Evolutionary conservation across 1,140 invertebrate species (phyloP).

Genomic region (Agrypnia vestita): DNA sequence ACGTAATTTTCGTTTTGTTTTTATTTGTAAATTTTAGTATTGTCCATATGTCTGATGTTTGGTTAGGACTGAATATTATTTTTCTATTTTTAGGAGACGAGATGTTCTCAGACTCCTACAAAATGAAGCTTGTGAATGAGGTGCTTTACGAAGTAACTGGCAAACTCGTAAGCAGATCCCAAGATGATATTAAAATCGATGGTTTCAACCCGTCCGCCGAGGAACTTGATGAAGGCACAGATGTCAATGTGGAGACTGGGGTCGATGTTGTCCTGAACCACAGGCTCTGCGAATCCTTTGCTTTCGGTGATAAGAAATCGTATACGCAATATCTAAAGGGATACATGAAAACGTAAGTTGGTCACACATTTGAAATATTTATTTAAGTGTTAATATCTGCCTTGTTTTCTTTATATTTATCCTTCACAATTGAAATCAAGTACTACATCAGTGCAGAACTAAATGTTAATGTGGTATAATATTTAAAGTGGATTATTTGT

Average conservation of each 20-base stretch:
- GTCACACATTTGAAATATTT: neutral
- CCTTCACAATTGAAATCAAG: no score
- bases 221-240: conserved; percentile 90
- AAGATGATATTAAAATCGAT: conserved; percentile 86
- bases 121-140: conserved; percentile 93
- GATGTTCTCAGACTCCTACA: conserved; percentile 98
- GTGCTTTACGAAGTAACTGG: conserved; percentile 97
- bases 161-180: conserved; percentile 83
- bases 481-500: no score
- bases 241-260: conserved; percentile 82
- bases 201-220: conserved; percentile 96
- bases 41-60: conserved; percentile 28
- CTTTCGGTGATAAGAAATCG: conserved; percentile 90
- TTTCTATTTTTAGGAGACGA: conserved; percentile 87
- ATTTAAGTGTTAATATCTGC: no score
- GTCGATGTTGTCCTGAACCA: conserved; percentile 96
- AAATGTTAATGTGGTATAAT: no score
- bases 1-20: conserved; percentile 8
- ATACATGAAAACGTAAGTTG: conserved; percentile 93
- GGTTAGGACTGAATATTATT: conserved; percentile 33
- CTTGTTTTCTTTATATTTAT: no score
- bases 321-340: conserved; percentile 95
- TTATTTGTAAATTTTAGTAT: conserved; percentile 24
- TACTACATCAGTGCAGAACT: no score
- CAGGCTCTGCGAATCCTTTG: conserved; percentile 88